Evolutionary conservation across 2,888 invertebrate species (phyloP).

Genomic region (Eupeodes latifasciatus): DNA sequence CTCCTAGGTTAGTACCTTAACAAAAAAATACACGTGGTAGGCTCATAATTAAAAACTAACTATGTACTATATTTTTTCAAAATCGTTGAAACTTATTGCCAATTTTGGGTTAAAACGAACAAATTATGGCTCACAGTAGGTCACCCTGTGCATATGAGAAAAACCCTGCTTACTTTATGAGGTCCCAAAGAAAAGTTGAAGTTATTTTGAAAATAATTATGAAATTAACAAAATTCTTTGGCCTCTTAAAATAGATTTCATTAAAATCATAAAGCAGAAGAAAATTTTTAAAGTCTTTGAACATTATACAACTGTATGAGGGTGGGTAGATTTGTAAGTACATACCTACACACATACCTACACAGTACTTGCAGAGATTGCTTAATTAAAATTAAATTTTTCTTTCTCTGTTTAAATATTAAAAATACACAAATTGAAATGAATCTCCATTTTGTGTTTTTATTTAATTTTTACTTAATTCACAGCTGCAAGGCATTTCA

Average conservation of each 20-base stretch:
- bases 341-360: not conserved
- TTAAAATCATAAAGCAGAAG: constrained; percentile 5
- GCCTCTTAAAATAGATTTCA: not conserved
- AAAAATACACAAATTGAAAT: constrained; percentile 35
- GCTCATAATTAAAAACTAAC: too few relatives aligned
- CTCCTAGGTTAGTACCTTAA: too few relatives aligned
- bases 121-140: too few relatives aligned
- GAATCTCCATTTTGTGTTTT: constrained; percentile 28
- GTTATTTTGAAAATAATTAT: not conserved
- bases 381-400: constrained; percentile 72
- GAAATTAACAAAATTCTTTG: not conserved
- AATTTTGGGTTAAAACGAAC: too few relatives aligned
- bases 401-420: constrained; percentile 46
- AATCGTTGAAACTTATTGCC: too few relatives aligned
- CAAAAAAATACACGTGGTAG: too few relatives aligned
- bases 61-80: too few relatives aligned
- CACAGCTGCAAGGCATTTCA: constrained; percentile 68
- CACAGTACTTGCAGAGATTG: constrained; percentile 48
- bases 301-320: not conserved
- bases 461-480: constrained; percentile 68
- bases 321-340: not conserved
- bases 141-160: too few relatives aligned
- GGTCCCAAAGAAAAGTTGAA: too few relatives aligned
- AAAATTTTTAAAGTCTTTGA: not conserved
- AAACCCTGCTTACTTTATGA: too few relatives aligned